Evolutionary conservation across 2,113 vertebrate genomes (phyloP).

Genomic region (Eptatretus burgeri): DNA sequence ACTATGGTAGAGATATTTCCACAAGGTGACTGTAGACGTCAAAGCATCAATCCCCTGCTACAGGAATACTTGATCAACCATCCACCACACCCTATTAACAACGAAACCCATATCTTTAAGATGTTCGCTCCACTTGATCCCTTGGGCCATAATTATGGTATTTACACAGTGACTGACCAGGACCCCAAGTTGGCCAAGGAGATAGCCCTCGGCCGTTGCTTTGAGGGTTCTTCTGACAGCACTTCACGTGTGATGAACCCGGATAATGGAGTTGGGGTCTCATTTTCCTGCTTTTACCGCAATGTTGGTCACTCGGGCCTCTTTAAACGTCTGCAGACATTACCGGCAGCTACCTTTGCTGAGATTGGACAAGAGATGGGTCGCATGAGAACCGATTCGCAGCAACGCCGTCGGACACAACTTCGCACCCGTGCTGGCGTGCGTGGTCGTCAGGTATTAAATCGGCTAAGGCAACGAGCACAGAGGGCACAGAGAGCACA

Average conservation of each 20-base stretch:
- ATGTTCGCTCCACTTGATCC: slow-evolving; percentile 86
- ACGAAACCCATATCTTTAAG: slow-evolving; percentile 66
- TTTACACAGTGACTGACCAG: slow-evolving; percentile 88
- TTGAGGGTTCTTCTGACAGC: slow-evolving; percentile 62
- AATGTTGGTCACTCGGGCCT: slow-evolving; percentile 30
- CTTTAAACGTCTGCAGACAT: slow-evolving; percentile 37
- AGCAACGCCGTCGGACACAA: too few relatives aligned
- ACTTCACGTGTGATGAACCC: slow-evolving; percentile 68
- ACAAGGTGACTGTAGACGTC: slow-evolving; percentile 54
- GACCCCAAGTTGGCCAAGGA: slow-evolving; percentile 72
- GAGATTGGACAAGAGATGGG: slow-evolving; percentile 12
- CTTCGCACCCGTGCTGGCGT: too few relatives aligned
- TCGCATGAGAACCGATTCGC: too few relatives aligned
- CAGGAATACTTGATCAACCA: slow-evolving; percentile 90
- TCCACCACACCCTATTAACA: slow-evolving; percentile 64
- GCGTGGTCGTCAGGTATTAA: too few relatives aligned
- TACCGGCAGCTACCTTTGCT: slow-evolving; percentile 15
- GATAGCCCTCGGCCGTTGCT: slow-evolving; percentile 70
- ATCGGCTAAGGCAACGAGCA: too few relatives aligned
- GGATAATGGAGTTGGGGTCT: slow-evolving; percentile 39
- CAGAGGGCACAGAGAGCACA: too few relatives aligned
- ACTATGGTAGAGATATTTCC: slow-evolving; percentile 62
- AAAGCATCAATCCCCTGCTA: slow-evolving; percentile 44
- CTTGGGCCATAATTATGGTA: slow-evolving; percentile 79
- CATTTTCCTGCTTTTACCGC: slow-evolving; percentile 44